A percentile compares a stretch with the other conserved stretches of the same genome.
Conservation (phyloP, 2,113 vertebrate species). For the Monopterus albus region DNA sequence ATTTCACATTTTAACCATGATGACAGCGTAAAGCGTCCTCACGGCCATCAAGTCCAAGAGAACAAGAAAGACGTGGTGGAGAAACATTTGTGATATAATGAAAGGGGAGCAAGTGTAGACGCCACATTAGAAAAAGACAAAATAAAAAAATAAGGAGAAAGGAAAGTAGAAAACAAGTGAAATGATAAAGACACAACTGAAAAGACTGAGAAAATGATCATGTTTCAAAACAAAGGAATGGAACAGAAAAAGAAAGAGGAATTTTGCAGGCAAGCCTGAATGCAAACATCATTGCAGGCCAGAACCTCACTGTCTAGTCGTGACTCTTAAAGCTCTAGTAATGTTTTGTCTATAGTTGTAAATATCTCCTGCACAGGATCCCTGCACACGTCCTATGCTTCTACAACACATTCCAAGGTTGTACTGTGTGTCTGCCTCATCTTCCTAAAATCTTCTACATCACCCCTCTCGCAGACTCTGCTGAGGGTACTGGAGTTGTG, state of each 20-base stretch:
- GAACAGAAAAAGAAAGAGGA: background rate
- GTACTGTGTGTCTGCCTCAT: background rate
- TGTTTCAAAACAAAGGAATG: background rate
- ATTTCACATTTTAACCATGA: conserved; percentile 44
- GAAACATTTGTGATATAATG: background rate
- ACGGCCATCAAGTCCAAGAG: conserved; percentile 8
- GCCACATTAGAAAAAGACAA: too few species aligned
- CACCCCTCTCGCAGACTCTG: too few species aligned
- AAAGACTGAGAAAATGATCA: background rate
- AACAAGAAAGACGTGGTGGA: conserved; percentile 10
- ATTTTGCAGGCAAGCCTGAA: background rate
- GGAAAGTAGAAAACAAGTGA: background rate
- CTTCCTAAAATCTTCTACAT: background rate
- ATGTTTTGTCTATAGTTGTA: background rate
- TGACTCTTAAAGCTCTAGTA: background rate
- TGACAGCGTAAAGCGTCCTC: conserved; percentile 6
- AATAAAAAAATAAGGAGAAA: conserved; percentile 10
- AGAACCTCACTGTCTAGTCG: too few species aligned
- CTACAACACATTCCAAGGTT: background rate
- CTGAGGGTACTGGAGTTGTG: too few species aligned
- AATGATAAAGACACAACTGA: background rate
- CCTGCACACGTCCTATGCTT: too few species aligned
- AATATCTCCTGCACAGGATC: background rate
- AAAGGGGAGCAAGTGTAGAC: too few species aligned
- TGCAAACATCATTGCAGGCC: too few species aligned